Evolutionary conservation across 2,888 invertebrate species (phyloP), one percentile per base, ranked within the genome.

Genomic region (Sussaba pulchella): DNA sequence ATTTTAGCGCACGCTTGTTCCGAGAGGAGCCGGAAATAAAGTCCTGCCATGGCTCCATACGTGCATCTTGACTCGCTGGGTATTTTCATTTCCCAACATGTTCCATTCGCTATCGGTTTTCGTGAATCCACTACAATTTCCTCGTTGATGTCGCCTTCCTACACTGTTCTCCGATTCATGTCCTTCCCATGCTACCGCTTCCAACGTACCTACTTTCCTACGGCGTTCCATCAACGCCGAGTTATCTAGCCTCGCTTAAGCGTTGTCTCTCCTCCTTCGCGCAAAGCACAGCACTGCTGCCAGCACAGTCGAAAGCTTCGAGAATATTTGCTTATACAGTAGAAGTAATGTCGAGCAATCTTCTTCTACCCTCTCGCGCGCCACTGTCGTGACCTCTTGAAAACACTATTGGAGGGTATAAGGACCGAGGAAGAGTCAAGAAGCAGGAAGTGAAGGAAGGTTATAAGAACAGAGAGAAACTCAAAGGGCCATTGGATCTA

Each of bases 401-500:
- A 45, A 69, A 59, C 69, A 41, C 67, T 52, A 63, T 12, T 8
- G 31, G 43, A 63, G 54, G 41, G 69, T 31, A 61, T 61, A 50
- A 36, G 31, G 57, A 45, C 39, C 12, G 12, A 66, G 59, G 26
- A 31, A 24, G 47, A 21, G 63, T 26, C 26, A 24, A 12, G 41
- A 54, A 14, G 12, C 24, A 21, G 41, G 63, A 26, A 17, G 31
- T 26, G 31, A 39, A 59, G 54, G 71, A 39, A 54, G 57, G 26
- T 31, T 57, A 10, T 39, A 45, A 59, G n/a, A 50, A 54, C 21
- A 41, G 36, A 41, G 67, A 66, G 61, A 84, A 82, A 78, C 79
- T 80, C n/a, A 31, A 54, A 76, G 77, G 61, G 70, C 36, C 70
- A 47, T 47, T 21, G 61, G 24, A 75, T 57, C 75, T 75, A 57